These are phyloP conservation scores for Lottia scabra DNA, from an alignment of 2,888 invertebrate genomes.

Conservation along the genomic window DNA sequence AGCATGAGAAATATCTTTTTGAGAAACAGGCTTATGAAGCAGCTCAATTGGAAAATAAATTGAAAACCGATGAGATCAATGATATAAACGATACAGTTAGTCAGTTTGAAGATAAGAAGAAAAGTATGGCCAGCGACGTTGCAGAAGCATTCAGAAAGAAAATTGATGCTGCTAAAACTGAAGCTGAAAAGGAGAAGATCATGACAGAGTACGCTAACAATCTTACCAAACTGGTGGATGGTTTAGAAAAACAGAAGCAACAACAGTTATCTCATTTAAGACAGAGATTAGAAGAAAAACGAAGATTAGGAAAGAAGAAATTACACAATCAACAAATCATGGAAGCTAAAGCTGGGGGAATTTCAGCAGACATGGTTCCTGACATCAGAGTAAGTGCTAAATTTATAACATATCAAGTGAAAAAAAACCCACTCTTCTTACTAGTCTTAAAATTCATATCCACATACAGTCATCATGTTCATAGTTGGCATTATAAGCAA, in stretches of 20 bases:
- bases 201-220: constrained; percentile 58
- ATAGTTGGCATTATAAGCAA: no score
- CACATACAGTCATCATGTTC: no score
- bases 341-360: constrained; percentile 56
- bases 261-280: constrained; percentile 53
- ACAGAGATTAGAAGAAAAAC: constrained; percentile 51
- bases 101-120: constrained; percentile 58
- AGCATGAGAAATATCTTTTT: constrained; percentile 54
- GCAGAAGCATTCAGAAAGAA: constrained; percentile 49
- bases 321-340: constrained; percentile 56
- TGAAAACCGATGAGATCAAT: constrained; percentile 55
- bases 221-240: constrained; percentile 55
- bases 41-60: constrained; percentile 60
- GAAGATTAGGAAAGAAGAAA: constrained; percentile 60
- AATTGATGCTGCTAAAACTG: constrained; percentile 47
- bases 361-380: constrained; percentile 59
- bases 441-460: no score
- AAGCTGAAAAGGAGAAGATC: constrained; percentile 57
- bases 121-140: constrained; percentile 46
- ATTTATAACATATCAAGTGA: no score
- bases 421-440: no score
- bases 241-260: constrained; percentile 63
- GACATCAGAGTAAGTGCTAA: constrained; percentile 17
- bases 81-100: constrained; percentile 52
- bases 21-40: constrained; percentile 65